Evolutionary conservation across 2,113 vertebrate genomes (phyloP), one percentile per base, ranked within the genome.

Genomic region (Romanogobio albipinnatus): DNA sequence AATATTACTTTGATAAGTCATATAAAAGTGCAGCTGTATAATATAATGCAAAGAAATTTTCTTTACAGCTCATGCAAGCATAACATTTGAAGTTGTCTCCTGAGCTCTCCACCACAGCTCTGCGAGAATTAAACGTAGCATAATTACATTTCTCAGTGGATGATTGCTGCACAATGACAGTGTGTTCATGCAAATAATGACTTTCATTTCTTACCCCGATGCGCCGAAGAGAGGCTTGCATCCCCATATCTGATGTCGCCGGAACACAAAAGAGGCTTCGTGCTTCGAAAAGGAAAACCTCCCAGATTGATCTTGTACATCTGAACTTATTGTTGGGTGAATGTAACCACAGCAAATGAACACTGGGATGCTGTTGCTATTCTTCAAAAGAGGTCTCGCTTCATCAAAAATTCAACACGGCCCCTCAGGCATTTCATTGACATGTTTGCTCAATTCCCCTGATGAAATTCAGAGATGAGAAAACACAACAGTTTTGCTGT

Each of bases 101-200:
- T 2, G 39, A 64, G 53, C 86, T 79, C 45, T 81, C 53, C 53
- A 39, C 45, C 66, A 29, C 82, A 71, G 61, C 78, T 80, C 66
- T 87, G 68, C 89, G 76, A 86, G 87, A 93, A 91, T 93, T 91
- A 84, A 87, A 88, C 76, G 84, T 92, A 77, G 85, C 88, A 89
- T 94, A 92, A 95, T 94, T 94, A 89, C 86, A 94, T 93, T 91
- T 90, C 89, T 91, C 86, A 86, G 87, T 88, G 90, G 82, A 88
- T 90, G 92, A 91, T 89, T 92, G 92, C 91, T 90, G 87, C 92
- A 94, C 91, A 93, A 92, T 92, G 91, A 89, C 45, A 87, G 93
- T 91, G 90, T 94, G 90, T 90, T 93, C 93, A 94, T 93, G 93
- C 94, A 93, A 89, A 90, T 95, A 94, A 95, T 94, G 91, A 89